Conservation (phyloP, 2,888 invertebrate genomes). For the Psococerastis gibbosa region DNA sequence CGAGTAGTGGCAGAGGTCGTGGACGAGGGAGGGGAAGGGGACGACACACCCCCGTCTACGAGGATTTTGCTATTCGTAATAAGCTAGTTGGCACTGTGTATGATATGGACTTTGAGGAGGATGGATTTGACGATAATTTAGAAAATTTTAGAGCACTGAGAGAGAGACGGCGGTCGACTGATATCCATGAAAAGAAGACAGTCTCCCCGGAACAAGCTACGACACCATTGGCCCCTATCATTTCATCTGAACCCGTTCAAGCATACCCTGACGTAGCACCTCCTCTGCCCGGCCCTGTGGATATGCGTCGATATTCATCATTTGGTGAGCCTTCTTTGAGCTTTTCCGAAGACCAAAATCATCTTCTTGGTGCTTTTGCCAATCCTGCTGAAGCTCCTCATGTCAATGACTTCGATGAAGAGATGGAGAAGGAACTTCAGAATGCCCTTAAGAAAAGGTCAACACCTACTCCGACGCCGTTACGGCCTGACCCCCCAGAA, state of each 20-base stretch:
- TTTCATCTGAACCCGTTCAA: not conserved
- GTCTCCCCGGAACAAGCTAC: constrained; percentile 33
- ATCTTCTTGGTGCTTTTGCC: constrained; percentile 45
- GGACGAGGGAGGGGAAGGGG: constrained; percentile 28
- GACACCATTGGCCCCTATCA: constrained; percentile 25
- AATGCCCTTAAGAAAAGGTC: constrained; percentile 41
- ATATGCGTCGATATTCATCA: constrained; percentile 69
- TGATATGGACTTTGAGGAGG: constrained; percentile 58
- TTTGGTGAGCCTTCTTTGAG: constrained; percentile 38
- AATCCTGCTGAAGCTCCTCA: constrained; percentile 44
- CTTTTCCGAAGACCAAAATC: constrained; percentile 36
- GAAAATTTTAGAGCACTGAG: constrained; percentile 60
- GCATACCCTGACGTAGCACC: constrained; percentile 20
- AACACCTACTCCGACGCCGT: constrained; percentile 21
- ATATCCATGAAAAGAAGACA: constrained; percentile 38
- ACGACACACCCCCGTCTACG: constrained; percentile 24
- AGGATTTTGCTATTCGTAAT: constrained; percentile 52
- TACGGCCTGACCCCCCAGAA: constrained; percentile 1
- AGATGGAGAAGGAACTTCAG: constrained; percentile 56
- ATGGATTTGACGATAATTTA: constrained; percentile 35
- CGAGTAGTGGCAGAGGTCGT: constrained; percentile 23
- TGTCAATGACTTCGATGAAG: constrained; percentile 49
- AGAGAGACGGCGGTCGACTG: constrained; percentile 56
- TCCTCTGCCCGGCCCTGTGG: constrained; percentile 66
- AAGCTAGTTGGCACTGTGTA: constrained; percentile 74